Percentiles rank a stretch among this genome's conserved stretches.
Evolutionary conservation across 2,113 vertebrate species (phyloP).

Genomic region (Grus americana): DNA sequence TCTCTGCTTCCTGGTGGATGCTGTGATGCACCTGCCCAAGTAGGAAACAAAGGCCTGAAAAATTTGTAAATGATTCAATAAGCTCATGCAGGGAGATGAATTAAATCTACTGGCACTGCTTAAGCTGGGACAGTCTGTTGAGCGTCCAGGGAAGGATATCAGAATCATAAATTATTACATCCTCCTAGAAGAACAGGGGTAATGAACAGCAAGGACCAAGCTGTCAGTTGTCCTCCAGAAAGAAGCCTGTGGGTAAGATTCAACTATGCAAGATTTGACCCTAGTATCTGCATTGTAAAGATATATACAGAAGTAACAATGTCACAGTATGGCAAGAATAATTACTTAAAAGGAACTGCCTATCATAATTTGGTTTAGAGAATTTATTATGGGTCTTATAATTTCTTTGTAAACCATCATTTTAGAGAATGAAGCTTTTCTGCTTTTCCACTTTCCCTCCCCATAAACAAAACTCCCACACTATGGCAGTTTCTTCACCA

Average conservation of each 20-base stretch:
- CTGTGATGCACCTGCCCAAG: slow-evolving; percentile 61
- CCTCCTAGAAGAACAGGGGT: neutral
- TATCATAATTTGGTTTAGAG: neutral
- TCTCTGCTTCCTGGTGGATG: slow-evolving; percentile 48
- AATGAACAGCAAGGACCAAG: slow-evolving; percentile 21
- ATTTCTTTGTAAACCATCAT: neutral
- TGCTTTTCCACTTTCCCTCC: neutral
- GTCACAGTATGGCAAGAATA: neutral
- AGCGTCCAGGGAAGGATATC: slow-evolving; percentile 34
- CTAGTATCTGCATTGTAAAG: neutral
- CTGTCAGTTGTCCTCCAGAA: neutral
- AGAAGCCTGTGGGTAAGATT: neutral
- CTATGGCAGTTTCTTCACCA: neutral
- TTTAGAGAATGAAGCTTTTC: neutral
- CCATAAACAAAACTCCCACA: neutral
- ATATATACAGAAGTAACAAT: neutral
- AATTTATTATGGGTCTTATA: neutral
- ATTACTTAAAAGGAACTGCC: neutral
- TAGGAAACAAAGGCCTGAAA: slow-evolving; percentile 32
- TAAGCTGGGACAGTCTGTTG: slow-evolving; percentile 21
- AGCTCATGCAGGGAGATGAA: slow-evolving; percentile 37
- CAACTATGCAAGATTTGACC: neutral
- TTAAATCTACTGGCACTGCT: slow-evolving; percentile 19
- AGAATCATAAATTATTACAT: neutral
- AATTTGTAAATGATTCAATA: slow-evolving; percentile 17